These are phyloP conservation scores for Pantherophis guttatus DNA, from an alignment of 2,113 vertebrate species.

Conservation along the genomic window DNA sequence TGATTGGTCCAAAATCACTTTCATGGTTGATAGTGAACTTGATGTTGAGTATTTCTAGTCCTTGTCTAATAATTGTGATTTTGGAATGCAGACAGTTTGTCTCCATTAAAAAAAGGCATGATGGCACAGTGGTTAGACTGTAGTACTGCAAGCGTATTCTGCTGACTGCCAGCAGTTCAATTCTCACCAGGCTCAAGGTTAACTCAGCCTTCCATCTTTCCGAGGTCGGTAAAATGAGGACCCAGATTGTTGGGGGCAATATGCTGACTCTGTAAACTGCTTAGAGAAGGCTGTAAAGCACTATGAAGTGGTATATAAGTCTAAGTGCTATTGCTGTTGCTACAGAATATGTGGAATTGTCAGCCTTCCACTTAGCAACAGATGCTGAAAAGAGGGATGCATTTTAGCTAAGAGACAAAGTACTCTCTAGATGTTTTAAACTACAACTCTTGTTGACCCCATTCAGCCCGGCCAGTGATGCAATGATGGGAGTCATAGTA, in stretches of 20 bases:
- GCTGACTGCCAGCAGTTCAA: neutral
- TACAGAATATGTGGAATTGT: neutral
- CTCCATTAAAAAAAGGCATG: neutral
- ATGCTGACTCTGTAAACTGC: neutral
- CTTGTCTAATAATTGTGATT: neutral
- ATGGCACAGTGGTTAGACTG: neutral
- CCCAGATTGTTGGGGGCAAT: neutral
- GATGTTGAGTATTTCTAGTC: neutral
- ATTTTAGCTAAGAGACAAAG: neutral
- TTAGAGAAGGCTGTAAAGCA: neutral
- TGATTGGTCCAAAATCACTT: neutral
- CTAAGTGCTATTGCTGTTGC: neutral
- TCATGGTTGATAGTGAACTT: neutral
- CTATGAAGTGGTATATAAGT: neutral
- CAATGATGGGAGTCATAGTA: neutral
- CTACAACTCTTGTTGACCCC: neutral
- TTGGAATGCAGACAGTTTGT: neutral
- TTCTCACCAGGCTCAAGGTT: neutral
- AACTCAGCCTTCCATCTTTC: neutral
- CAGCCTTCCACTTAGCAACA: neutral
- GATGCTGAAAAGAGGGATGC: neutral
- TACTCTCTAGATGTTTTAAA: neutral
- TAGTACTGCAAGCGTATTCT: neutral
- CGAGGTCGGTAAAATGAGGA: neutral
- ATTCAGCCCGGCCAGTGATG: neutral